Percentiles rank a stretch among this genome's conserved stretches.
Conservation (phyloP, 2,113 vertebrate species). For the Embiotoca jacksoni region DNA sequence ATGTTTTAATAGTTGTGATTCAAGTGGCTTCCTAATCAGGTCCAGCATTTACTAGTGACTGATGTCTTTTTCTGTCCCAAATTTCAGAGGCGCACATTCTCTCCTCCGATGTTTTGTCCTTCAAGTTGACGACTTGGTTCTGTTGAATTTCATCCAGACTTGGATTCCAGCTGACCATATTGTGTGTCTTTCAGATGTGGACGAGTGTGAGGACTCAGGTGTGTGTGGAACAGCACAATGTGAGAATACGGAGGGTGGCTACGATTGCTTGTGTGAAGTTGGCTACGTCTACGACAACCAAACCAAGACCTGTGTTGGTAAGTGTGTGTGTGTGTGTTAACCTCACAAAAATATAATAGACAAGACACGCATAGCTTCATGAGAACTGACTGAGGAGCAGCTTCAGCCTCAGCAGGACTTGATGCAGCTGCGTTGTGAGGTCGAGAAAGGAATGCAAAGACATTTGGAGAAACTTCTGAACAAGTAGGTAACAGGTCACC, state of each 20-base stretch:
- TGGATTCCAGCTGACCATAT: background rate
- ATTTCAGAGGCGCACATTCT: too few species aligned
- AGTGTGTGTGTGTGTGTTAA: background rate
- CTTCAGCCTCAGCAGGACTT: slow-evolving; percentile 53
- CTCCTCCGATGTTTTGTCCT: background rate
- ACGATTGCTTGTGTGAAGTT: slow-evolving; percentile 88
- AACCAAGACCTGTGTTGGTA: slow-evolving; percentile 90
- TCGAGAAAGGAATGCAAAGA: slow-evolving; percentile 64
- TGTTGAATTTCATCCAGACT: background rate
- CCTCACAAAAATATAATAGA: background rate
- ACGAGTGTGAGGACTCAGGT: slow-evolving; percentile 86
- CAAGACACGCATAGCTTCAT: slow-evolving; percentile 26
- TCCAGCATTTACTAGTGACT: background rate
- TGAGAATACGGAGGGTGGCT: slow-evolving; percentile 87
- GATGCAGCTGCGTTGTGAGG: slow-evolving; percentile 62
- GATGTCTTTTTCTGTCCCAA: background rate
- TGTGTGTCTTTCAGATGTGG: slow-evolving; percentile 86
- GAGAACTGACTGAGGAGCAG: slow-evolving; percentile 20
- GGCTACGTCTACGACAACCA: slow-evolving; percentile 88
- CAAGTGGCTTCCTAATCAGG: too few species aligned
- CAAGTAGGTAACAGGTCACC: slow-evolving; percentile 70
- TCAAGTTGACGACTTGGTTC: background rate
- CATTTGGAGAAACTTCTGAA: slow-evolving; percentile 36
- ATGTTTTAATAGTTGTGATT: background rate
- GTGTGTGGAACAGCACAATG: slow-evolving; percentile 92